A percentile compares a stretch with the other conserved stretches of the same genome.
phyloP scores from a whole-genome alignment of 2,888 invertebrate genomes.

The Acleris literana region DNA sequence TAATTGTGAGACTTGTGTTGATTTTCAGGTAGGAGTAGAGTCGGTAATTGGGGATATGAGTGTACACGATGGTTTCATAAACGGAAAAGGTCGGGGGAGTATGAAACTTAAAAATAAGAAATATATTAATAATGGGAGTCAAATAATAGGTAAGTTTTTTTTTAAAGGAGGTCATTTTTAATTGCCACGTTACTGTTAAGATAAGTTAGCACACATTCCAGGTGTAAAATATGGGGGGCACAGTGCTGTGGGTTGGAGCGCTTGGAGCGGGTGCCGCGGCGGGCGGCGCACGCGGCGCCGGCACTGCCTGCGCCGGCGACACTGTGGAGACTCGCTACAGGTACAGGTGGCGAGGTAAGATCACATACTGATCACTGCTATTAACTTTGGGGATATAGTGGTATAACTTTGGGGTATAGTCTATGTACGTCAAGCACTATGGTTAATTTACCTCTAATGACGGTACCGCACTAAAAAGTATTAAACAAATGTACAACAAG shows the following conservation, averaged over 20 bases:
- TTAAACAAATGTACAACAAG: too few relatives aligned
- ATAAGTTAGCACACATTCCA: conserved; percentile 43
- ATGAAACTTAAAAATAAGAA: conserved; percentile 11
- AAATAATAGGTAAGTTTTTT: conserved; percentile 16
- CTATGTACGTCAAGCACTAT: too few relatives aligned
- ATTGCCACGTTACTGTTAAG: conserved; percentile 10
- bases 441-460: too few relatives aligned
- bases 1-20: conserved; percentile 45
- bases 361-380: too few relatives aligned
- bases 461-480: too few relatives aligned
- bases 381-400: not conserved
- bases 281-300: conserved; percentile 64
- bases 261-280: conserved; percentile 65
- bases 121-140: conserved; percentile 4
- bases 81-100: conserved; percentile 4
- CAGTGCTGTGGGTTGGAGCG: conserved; percentile 66
- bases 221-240: conserved; percentile 51
- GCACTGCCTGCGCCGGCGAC: conserved; percentile 61
- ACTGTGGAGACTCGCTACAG: conserved; percentile 68
- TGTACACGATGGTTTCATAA: conserved; percentile 1
- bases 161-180: not conserved
- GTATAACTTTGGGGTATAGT: not conserved
- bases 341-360: conserved; percentile 68
- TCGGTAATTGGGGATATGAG: conserved; percentile 23
- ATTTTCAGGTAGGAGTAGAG: conserved; percentile 48